Conservation (phyloP, 1,140 invertebrate species). For the Formica selysi region DNA sequence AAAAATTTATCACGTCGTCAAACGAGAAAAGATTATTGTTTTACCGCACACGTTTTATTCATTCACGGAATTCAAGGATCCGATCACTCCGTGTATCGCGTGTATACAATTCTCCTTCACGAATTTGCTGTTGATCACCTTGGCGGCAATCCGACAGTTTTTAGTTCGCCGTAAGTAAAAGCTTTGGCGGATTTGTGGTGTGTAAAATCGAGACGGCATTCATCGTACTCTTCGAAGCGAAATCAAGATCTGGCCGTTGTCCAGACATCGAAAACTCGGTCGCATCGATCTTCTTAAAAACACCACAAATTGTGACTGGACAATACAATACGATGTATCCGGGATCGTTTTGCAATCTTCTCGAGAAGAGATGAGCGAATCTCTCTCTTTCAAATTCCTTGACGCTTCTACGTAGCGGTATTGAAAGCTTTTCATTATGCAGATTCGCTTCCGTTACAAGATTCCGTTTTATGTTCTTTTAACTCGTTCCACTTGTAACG, state of each 20-base stretch:
- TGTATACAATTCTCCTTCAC: not conserved
- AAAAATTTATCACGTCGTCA: slow-evolving; percentile 72
- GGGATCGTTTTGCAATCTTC: slow-evolving; percentile 17
- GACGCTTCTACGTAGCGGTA: not conserved
- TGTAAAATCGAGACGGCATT: slow-evolving; percentile 51
- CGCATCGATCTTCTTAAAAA: slow-evolving; percentile 70
- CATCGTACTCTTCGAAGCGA: slow-evolving; percentile 44
- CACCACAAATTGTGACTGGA: slow-evolving; percentile 62
- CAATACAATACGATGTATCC: not conserved
- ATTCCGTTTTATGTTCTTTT: slow-evolving; percentile 45
- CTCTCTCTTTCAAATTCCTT: slow-evolving; percentile 8
- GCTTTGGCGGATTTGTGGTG: slow-evolving; percentile 65
- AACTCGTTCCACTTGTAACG: slow-evolving; percentile 8
- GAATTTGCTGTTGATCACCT: slow-evolving; percentile 59
- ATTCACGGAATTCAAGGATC: not conserved
- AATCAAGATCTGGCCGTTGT: slow-evolving; percentile 70
- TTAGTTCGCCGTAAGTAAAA: slow-evolving; percentile 65
- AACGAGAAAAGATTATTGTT: slow-evolving; percentile 29
- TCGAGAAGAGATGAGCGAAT: slow-evolving; percentile 14
- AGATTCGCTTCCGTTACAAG: slow-evolving; percentile 31
- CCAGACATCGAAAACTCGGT: slow-evolving; percentile 64
- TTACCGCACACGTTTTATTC: not conserved
- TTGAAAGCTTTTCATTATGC: slow-evolving; percentile 43
- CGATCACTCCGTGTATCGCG: not conserved
- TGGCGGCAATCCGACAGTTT: slow-evolving; percentile 62